phyloP scores from a whole-genome alignment of 2,797 vertebrate genomes.

The Pangasius larnaudii region DNA sequence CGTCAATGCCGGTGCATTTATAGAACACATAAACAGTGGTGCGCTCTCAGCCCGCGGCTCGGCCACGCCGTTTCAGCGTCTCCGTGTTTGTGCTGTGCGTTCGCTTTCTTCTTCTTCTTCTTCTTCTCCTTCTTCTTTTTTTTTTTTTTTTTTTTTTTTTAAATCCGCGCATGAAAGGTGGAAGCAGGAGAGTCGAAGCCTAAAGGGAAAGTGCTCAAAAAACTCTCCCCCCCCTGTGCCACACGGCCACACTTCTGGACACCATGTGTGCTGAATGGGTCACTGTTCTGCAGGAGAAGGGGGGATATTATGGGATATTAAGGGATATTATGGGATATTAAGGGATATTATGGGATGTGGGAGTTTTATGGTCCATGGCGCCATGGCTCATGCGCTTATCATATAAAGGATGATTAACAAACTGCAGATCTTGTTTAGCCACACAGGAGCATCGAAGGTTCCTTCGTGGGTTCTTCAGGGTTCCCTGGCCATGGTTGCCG shows the following conservation, averaged over 20 bases:
- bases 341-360: not conserved
- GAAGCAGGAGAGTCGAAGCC: slow-evolving; percentile 46
- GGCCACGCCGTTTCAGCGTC: slow-evolving; percentile 59
- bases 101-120: slow-evolving; percentile 59
- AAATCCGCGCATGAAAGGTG: slow-evolving; percentile 39
- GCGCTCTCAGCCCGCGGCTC: slow-evolving; percentile 55
- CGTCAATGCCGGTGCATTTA: slow-evolving; percentile 65
- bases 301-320: slow-evolving; percentile 17
- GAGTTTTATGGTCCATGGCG: not conserved
- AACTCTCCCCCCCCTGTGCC: slow-evolving; percentile 28
- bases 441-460: not conserved
- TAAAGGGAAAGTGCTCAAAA: slow-evolving; percentile 43
- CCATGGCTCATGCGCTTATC: not conserved
- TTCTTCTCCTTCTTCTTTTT: slow-evolving; percentile 54
- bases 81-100: slow-evolving; percentile 58
- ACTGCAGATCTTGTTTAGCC: not conserved
- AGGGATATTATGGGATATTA: not conserved
- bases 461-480: not conserved
- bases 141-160: slow-evolving; percentile 20
- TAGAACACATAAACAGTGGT: slow-evolving; percentile 65
- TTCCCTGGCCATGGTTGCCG: not conserved
- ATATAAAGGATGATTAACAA: not conserved
- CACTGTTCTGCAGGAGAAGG: slow-evolving; percentile 49
- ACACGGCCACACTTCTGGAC: slow-evolving; percentile 33
- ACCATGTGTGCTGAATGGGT: slow-evolving; percentile 50